Conservation (phyloP, 2,888 invertebrate species). For the Agapostemon virescens region DNA sequence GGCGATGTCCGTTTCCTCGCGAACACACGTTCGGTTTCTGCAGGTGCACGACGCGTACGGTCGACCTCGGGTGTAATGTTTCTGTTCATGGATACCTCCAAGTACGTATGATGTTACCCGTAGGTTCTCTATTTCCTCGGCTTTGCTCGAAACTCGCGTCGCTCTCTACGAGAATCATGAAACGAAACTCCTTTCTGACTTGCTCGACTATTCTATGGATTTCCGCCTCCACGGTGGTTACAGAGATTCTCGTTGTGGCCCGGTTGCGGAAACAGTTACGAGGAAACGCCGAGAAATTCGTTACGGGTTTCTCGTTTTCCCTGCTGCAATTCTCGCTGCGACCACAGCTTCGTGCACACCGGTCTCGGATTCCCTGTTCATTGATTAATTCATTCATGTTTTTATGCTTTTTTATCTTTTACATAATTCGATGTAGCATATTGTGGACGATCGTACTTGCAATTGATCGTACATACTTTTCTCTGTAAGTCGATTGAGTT, state of each 20-base stretch:
- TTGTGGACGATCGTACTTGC: neutral
- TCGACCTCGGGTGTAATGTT: constrained; percentile 70
- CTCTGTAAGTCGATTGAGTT: too few species aligned
- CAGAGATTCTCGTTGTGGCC: constrained; percentile 41
- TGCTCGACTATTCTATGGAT: constrained; percentile 49
- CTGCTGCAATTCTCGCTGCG: constrained; percentile 28
- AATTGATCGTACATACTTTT: too few species aligned
- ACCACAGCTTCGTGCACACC: neutral
- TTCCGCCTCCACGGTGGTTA: constrained; percentile 57
- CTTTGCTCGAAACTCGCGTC: constrained; percentile 51
- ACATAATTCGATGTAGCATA: neutral
- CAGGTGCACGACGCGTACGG: constrained; percentile 46
- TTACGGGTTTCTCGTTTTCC: constrained; percentile 6
- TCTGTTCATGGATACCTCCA: constrained; percentile 69
- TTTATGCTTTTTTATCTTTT: neutral
- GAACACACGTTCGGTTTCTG: constrained; percentile 23
- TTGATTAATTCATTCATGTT: neutral
- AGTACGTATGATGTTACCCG: constrained; percentile 71
- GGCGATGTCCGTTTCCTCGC: constrained; percentile 35
- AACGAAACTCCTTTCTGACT: constrained; percentile 59
- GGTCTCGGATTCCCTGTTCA: neutral
- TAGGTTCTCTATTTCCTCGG: constrained; percentile 60
- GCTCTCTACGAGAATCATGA: constrained; percentile 61
- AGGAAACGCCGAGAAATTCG: constrained; percentile 43
- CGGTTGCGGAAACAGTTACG: constrained; percentile 32